Conservation (phyloP, 1,140 invertebrate genomes). For the Musca vetustissima region DNA sequence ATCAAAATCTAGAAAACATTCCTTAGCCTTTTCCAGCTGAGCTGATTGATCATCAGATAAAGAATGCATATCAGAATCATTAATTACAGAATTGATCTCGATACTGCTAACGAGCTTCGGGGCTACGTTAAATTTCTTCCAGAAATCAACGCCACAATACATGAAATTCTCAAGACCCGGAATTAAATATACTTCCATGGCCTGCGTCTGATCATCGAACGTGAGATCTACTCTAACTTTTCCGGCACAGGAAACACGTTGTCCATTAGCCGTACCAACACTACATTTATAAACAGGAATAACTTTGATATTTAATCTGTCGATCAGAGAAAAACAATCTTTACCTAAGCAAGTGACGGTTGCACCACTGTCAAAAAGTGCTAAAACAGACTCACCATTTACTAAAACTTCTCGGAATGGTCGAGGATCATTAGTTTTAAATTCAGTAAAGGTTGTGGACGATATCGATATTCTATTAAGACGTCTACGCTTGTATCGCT, state of each 20-base stretch:
- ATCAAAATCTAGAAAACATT: constrained; percentile 25
- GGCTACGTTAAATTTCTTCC: constrained; percentile 29
- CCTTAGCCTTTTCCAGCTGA: constrained; percentile 22
- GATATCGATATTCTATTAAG: too few relatives aligned
- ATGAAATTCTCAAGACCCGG: constrained; percentile 13
- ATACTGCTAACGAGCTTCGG: background rate
- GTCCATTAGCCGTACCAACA: constrained; percentile 19
- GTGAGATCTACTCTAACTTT: background rate
- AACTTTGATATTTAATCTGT: background rate
- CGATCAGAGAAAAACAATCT: background rate
- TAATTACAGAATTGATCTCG: background rate
- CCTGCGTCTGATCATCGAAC: background rate
- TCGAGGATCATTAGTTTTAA: background rate
- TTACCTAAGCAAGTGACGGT: constrained; percentile 7
- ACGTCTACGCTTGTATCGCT: background rate
- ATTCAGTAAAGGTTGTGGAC: too few relatives aligned
- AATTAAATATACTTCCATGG: background rate
- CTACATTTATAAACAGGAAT: background rate
- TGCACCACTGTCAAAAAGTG: constrained; percentile 19
- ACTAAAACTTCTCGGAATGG: background rate
- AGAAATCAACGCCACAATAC: constrained; percentile 23
- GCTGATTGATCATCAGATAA: background rate
- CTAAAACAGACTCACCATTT: background rate
- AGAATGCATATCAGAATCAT: background rate
- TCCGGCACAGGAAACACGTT: background rate